phyloP scores from a whole-genome alignment of 2,113 vertebrate species.

The Notiomystis cincta region DNA sequence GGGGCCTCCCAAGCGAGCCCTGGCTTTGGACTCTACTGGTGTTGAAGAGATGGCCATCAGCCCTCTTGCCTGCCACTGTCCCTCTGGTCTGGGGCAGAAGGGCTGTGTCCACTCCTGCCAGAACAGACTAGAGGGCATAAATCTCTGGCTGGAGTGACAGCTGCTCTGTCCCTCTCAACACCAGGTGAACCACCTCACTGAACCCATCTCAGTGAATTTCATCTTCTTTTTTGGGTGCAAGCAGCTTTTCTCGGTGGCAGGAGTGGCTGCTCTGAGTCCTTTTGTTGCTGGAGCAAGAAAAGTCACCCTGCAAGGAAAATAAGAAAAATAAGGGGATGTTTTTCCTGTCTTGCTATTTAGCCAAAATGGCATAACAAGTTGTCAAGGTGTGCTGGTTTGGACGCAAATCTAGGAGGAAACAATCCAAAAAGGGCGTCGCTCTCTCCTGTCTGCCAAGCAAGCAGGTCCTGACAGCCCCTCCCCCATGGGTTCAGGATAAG shows the following conservation, averaged over 20 bases:
- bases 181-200: not conserved
- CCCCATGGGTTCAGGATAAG: too few relatives aligned
- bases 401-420: too few relatives aligned
- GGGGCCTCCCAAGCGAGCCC: accelerated
- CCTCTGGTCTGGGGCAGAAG: not conserved
- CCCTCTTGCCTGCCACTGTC: accelerated
- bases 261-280: not conserved
- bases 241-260: not conserved
- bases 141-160: accelerated
- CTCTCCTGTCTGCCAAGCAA: too few relatives aligned
- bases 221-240: not conserved
- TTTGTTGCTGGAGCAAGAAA: not conserved
- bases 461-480: too few relatives aligned
- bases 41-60: not conserved
- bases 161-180: not conserved
- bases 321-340: not conserved
- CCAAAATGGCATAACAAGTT: not conserved
- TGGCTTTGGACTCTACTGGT: not conserved
- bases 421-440: too few relatives aligned
- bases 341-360: not conserved
- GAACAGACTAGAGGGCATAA: not conserved
- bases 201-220: not conserved
- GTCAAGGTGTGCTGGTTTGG: too few relatives aligned
- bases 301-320: not conserved
- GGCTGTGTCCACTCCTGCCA: not conserved